Evolutionary conservation across 2,888 invertebrate species (phyloP).

Genomic region (Isoperla grammatica): DNA sequence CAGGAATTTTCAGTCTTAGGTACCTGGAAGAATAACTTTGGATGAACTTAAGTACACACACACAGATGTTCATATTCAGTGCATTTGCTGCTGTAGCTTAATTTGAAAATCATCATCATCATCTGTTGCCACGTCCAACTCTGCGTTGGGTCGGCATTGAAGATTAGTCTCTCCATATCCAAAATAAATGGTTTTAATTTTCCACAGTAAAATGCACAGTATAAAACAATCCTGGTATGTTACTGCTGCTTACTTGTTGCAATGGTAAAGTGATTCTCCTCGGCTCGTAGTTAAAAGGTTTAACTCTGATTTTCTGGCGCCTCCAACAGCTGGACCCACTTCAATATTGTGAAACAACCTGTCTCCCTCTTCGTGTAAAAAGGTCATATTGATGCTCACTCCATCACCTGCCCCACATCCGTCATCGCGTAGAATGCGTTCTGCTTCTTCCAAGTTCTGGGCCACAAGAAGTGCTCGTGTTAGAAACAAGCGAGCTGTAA

Average conservation of each 20-base stretch:
- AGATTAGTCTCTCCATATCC: no score
- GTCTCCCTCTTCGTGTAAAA: slow-evolving; percentile 62
- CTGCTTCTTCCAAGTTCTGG: slow-evolving; percentile 61
- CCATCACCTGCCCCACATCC: slow-evolving; percentile 79
- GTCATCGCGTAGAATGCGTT: slow-evolving; percentile 63
- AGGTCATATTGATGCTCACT: slow-evolving; percentile 79
- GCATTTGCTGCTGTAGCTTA: no score
- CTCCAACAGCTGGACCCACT: slow-evolving; percentile 59
- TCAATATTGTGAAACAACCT: slow-evolving; percentile 73
- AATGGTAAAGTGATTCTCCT: slow-evolving; percentile 64
- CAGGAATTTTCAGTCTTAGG: slow-evolving; percentile 58
- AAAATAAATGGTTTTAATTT: no score
- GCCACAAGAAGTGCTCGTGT: slow-evolving; percentile 70
- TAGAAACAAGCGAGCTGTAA: slow-evolving; percentile 71
- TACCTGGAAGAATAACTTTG: slow-evolving; percentile 55
- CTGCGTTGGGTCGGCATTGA: no score
- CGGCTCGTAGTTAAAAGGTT: slow-evolving; percentile 55
- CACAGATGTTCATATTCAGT: no score
- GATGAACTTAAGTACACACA: no score
- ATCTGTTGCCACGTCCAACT: no score
- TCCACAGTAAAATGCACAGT: no score
- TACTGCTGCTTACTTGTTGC: slow-evolving; percentile 75
- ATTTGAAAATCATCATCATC: no score
- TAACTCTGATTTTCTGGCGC: slow-evolving; percentile 54
- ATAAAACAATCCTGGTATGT: no score